A percentile compares a stretch with the other conserved stretches of the same genome.
Conservation (phyloP, 2,113 vertebrate species). For the Epinephelus cyanopodus region DNA sequence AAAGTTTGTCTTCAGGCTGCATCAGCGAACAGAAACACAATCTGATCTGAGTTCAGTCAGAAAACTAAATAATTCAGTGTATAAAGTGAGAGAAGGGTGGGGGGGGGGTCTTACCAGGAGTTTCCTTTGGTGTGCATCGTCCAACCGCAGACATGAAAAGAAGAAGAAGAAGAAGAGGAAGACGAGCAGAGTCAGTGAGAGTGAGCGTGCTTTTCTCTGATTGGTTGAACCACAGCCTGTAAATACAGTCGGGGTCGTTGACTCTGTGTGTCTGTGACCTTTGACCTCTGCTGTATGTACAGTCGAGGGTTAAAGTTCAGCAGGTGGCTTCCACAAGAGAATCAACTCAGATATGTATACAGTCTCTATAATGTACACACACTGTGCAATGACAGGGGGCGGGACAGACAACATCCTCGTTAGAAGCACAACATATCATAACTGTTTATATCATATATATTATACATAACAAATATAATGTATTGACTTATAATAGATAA, state of each 20-base stretch:
- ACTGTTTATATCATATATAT: too few relatives aligned
- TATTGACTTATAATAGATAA: too few relatives aligned
- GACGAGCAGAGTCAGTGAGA: neutral
- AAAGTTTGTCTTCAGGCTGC: neutral
- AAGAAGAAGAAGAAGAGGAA: neutral
- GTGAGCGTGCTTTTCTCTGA: slow-evolving; percentile 14
- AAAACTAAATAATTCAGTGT: neutral
- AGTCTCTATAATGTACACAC: too few relatives aligned
- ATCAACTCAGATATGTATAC: too few relatives aligned
- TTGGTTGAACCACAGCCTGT: slow-evolving; percentile 22
- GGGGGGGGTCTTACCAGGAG: slow-evolving; percentile 70
- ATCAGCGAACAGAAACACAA: neutral
- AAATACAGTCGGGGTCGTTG: slow-evolving; percentile 21
- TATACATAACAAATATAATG: too few relatives aligned
- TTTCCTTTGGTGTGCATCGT: slow-evolving; percentile 79
- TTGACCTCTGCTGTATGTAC: slow-evolving; percentile 38
- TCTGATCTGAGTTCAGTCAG: neutral
- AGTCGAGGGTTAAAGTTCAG: neutral
- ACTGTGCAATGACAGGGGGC: too few relatives aligned
- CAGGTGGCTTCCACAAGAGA: too few relatives aligned
- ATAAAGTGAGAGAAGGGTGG: neutral
- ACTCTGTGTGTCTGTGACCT: slow-evolving; percentile 23
- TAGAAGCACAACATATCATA: too few relatives aligned
- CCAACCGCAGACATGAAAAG: neutral
- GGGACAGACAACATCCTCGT: too few relatives aligned